phyloP scores from a whole-genome alignment of 2,113 vertebrate genomes.

The Labeo catla region DNA sequence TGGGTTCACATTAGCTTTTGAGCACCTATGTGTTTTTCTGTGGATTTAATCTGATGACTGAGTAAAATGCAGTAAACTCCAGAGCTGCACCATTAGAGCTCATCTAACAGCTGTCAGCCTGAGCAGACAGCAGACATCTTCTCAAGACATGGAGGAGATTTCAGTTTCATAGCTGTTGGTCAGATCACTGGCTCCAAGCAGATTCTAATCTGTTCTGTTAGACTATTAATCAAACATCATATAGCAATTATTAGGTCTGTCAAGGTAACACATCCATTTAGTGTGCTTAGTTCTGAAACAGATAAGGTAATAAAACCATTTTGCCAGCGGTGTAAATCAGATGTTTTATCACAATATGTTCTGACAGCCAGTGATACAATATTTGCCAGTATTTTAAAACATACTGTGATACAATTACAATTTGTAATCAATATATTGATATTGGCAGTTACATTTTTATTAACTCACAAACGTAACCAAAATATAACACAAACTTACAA shows the following conservation, averaged over 20 bases:
- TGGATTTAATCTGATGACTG: conserved; percentile 38
- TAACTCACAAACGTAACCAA: no score
- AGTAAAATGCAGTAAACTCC: conserved; percentile 33
- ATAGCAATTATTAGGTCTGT: not conserved
- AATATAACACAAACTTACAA: no score
- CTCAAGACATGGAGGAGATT: not conserved
- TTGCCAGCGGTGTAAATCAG: not conserved
- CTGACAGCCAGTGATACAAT: not conserved
- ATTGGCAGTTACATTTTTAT: not conserved
- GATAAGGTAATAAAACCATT: not conserved
- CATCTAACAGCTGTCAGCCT: conserved; percentile 8
- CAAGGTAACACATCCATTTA: not conserved
- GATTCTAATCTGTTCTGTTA: not conserved
- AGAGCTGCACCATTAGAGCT: conserved; percentile 4
- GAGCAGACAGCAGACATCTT: not conserved
- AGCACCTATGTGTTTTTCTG: conserved; percentile 13
- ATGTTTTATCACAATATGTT: not conserved
- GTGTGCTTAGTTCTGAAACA: not conserved
- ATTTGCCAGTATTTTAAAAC: not conserved
- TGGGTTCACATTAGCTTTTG: not conserved
- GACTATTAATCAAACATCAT: not conserved
- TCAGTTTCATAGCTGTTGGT: not conserved
- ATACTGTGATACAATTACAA: not conserved
- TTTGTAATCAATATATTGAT: not conserved
- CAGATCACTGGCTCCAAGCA: conserved; percentile 16